Evolutionary conservation across 2,888 invertebrate genomes (phyloP).

Genomic region (Dolichomitus sp.): DNA sequence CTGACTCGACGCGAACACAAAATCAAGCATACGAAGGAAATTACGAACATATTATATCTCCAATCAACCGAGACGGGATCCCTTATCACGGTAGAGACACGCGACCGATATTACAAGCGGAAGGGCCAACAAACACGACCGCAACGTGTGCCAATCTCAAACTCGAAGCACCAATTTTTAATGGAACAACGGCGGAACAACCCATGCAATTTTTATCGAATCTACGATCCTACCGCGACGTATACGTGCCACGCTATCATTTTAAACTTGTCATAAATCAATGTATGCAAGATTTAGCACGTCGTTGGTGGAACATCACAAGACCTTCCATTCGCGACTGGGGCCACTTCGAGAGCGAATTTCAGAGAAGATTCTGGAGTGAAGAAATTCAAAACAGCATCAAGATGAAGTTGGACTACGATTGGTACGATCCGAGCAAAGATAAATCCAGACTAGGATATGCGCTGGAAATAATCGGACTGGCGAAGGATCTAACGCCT

Average conservation of each 20-base stretch:
- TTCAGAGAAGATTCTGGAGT: conserved; percentile 8
- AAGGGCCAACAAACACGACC: too few relatives aligned
- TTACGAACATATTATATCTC: too few relatives aligned
- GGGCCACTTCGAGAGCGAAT: conserved; percentile 18
- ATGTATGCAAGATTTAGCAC: conserved; percentile 3
- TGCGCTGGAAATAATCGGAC: not conserved
- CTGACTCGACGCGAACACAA: too few relatives aligned
- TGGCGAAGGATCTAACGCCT: not conserved
- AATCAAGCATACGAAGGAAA: too few relatives aligned
- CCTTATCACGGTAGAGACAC: too few relatives aligned
- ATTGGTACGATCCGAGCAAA: not conserved
- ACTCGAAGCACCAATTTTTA: not conserved
- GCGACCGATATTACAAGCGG: too few relatives aligned
- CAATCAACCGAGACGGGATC: too few relatives aligned
- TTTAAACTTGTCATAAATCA: conserved; percentile 6
- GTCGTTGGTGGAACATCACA: conserved; percentile 29
- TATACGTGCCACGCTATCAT: conserved; percentile 29
- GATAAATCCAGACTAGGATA: not conserved
- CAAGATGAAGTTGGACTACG: not conserved
- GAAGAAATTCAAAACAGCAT: conserved; percentile 7
- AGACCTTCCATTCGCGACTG: not conserved
- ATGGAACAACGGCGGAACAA: not conserved
- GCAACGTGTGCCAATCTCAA: too few relatives aligned
- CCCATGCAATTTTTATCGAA: conserved; percentile 24
- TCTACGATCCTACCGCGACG: not conserved